These are phyloP conservation scores for Xestobium rufovillosum DNA, from an alignment of 2,888 invertebrate species.

Conservation along the genomic window DNA sequence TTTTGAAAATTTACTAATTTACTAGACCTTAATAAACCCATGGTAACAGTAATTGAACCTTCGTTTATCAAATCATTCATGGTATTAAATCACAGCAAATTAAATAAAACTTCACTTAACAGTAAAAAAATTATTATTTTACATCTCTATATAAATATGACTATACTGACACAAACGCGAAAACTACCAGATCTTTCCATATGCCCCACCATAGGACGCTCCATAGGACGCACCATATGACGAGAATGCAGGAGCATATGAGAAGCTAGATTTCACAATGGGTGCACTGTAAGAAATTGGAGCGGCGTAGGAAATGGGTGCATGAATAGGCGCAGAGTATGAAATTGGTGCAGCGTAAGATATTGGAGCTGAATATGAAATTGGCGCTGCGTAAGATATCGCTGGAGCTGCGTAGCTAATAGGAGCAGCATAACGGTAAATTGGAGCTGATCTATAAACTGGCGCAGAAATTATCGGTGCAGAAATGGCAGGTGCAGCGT, in stretches of 20 bases:
- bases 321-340: background rate
- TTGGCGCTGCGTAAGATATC: background rate
- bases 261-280: too few relatives aligned
- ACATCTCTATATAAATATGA: too few relatives aligned
- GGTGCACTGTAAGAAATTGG: background rate
- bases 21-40: too few relatives aligned
- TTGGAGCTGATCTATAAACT: background rate
- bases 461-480: background rate
- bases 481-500: background rate
- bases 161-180: too few relatives aligned
- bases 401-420: background rate
- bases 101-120: too few relatives aligned
- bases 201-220: conserved; percentile 1
- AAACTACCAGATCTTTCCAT: background rate
- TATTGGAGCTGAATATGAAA: background rate
- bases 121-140: too few relatives aligned
- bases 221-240: too few relatives aligned
- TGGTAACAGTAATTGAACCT: too few relatives aligned
- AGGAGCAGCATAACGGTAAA: background rate
- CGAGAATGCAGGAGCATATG: background rate
- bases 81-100: too few relatives aligned
- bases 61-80: too few relatives aligned
- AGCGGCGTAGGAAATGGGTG: background rate
- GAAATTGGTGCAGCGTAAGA: conserved; percentile 1
- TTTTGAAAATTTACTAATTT: too few relatives aligned